Evolutionary conservation across 2,797 vertebrate species (phyloP), one percentile per base, ranked within the genome.

Genomic region (Bradypodion pumilum): DNA sequence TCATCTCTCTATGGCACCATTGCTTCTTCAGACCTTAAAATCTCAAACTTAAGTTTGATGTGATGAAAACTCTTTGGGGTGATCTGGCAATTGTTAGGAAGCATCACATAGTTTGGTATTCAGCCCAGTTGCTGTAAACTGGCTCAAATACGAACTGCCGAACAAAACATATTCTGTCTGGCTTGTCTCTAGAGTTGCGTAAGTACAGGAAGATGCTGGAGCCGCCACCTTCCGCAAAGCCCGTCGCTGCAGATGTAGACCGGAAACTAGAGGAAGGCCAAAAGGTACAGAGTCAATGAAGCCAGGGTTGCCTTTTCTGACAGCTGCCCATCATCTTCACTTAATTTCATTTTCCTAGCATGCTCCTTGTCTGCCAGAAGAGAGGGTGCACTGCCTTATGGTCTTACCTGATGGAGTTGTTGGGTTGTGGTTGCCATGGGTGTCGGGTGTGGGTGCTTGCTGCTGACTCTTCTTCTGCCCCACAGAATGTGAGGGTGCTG

Each of bases 201-300:
- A 97, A 95, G 83, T 95, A 97, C 92, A 97, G 96, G 91, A 95
- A 94, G 86, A 94, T 97, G 94, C 84, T 97, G 40, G 94, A 97
- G 16, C 93, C 96, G 0, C 96, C 97, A 23, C 96, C 96, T 70
- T 94, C 96, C 3, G 87, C 97, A 5, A 96, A 94, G 16, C 90
- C 91, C 25, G 92, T 97, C 35, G 97, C 97, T 10, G 84, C 12
- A 68, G 95, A 98, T 69, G 97, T 97, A 35, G 97, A 99, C 83
- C 97, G 96, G 86, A 99, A 99, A 87, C 95, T 99, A 85, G 96
- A 97, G 63, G 98, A 98, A 8, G 97, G 98, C 32, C 98, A 99
- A 86, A 96, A 97, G 97, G 99, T 99, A 94, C 5, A 9, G 1
- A 81, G 12, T 6, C 25, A 13, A 56, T 72, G 52, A 4, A 27